These are phyloP conservation scores for Druceiella hillmani DNA, from an alignment of 2,888 invertebrate species.

Conservation along the genomic window DNA sequence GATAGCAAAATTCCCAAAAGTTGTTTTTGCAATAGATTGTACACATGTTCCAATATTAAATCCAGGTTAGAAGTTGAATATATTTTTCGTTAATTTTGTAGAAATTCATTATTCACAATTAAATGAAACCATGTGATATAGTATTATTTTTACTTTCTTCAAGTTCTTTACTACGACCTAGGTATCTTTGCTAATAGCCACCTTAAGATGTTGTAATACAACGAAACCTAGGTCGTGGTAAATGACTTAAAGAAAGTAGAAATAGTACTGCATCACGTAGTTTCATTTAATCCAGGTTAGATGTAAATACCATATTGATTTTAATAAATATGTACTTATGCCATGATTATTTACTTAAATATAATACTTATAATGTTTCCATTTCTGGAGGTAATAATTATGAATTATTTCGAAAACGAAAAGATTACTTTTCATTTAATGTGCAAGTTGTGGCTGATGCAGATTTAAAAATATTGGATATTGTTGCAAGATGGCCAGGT, in stretches of 20 bases:
- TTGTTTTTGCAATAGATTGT: slow-evolving; percentile 18
- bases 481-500: slow-evolving; percentile 23
- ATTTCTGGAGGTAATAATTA: slow-evolving; percentile 3
- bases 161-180: too few species aligned
- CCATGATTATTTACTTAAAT: slow-evolving; percentile 1
- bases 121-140: slow-evolving; percentile 3
- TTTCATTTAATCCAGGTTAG: too few species aligned
- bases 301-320: too few species aligned
- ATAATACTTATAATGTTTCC: background rate
- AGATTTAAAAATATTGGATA: slow-evolving; percentile 16
- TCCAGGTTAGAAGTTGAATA: slow-evolving; percentile 9
- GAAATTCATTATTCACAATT: slow-evolving; percentile 6
- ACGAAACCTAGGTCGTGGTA: too few species aligned
- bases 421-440: slow-evolving; percentile 16
- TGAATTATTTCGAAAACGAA: slow-evolving; percentile 17
- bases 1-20: slow-evolving; percentile 16
- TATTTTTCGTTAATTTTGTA: background rate
- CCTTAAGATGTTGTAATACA: too few species aligned
- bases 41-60: slow-evolving; percentile 19
- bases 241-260: too few species aligned
- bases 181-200: too few species aligned
- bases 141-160: too few species aligned
- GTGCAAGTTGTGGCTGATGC: slow-evolving; percentile 21
- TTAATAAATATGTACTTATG: too few species aligned
- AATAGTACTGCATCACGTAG: too few species aligned